Evolutionary conservation across 2,113 vertebrate species (phyloP), one percentile per base, ranked within the genome.

Genomic region (Zosterops pallidus): DNA sequence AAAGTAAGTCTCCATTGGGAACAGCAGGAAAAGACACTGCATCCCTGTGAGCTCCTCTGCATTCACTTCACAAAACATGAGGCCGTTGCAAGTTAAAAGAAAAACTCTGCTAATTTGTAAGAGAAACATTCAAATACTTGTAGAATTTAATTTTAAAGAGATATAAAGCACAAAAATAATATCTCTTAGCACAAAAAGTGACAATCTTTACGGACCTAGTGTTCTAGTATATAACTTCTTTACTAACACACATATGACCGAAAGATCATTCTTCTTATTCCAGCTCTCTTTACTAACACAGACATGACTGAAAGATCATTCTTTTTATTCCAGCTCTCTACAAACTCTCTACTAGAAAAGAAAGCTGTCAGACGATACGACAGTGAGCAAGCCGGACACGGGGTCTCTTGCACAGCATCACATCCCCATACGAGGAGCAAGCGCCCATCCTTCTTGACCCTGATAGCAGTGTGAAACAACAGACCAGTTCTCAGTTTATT

Each of bases 131-230:
- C 3, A n/a, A 50, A 21, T 83, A 78, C 67, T 42, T 64, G 24
- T 15, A 47, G 33, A 83, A 81, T 71, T 67, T 57, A 67, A 69
- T 76, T 89, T 67, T 83, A 52, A 75, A 68, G 29, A 64, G 56
- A 88, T 80, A 75, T 2, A 72, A 92, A 89, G 68, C 26, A 69
- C 9, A 50, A 47, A 80, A n/a, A 39, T n/a, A 22, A 2, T 37
- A 46, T 23, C 63, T 12, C 29, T 46, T 69, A 83, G 39, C 25
- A 26, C 0, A 3, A 50, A 62, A 82, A 24, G 7, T 0, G 0
- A 20, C 13, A 47, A 63, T 63, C 29, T 86, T 74, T 47, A 68
- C 29, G 83, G 46, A 7, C 13, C 46, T 44, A 33, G 24, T 55
- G 28, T 21, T n/a, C 53, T 37, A 62, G 47, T n/a, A 64, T 56